Percentiles rank a stretch among this genome's conserved stretches.
Evolutionary conservation across 2,113 vertebrate species (phyloP).

Genomic region (Neotoma lepida): DNA sequence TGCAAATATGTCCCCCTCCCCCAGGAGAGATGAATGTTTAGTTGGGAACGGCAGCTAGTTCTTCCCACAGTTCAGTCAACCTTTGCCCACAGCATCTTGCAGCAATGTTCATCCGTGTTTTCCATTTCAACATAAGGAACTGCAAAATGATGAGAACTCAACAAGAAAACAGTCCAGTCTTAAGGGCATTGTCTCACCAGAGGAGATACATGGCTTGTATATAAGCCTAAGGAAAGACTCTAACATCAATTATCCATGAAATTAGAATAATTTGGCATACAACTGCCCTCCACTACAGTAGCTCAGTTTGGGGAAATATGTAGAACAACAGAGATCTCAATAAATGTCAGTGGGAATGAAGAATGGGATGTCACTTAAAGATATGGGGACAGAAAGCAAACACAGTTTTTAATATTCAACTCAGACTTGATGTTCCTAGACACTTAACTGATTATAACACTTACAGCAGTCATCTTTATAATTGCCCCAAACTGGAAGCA

Average conservation of each 20-base stretch:
- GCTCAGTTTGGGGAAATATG: neutral
- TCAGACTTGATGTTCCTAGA: neutral
- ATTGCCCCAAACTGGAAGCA: neutral
- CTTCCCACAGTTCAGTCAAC: neutral
- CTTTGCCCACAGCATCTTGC: neutral
- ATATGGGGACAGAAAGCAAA: neutral
- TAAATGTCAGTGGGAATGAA: neutral
- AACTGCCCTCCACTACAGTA: neutral
- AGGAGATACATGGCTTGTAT: neutral
- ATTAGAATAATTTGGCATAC: neutral
- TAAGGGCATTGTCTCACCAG: neutral
- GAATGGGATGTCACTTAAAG: neutral
- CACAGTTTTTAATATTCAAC: neutral
- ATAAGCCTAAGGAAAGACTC: neutral
- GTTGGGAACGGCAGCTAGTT: neutral
- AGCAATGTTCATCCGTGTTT: neutral
- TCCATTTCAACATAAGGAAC: neutral
- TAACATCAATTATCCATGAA: neutral
- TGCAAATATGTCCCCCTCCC: neutral
- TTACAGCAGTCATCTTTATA: neutral
- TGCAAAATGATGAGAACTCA: neutral
- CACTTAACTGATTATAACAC: neutral
- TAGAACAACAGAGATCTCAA: too few relatives aligned
- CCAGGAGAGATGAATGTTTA: neutral
- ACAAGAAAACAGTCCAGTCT: neutral